Evolutionary conservation across 1,140 invertebrate species (phyloP), one percentile per base, ranked within the genome.

Genomic region (Pteromalus puparum): DNA sequence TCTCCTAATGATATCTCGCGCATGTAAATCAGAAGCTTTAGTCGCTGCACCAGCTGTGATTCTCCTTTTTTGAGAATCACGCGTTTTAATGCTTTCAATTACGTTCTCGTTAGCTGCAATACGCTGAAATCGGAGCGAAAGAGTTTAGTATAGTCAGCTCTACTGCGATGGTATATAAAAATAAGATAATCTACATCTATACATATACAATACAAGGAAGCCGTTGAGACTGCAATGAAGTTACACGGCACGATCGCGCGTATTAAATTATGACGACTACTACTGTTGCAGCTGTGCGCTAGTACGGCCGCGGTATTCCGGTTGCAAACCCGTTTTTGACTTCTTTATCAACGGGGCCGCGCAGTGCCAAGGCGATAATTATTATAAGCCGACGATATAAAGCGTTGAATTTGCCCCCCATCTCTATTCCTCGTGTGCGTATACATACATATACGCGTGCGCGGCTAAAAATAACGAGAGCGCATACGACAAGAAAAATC

Each of bases 1-100:
- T 53, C 80, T 46, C 53, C 26, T 76, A 65, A 82, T 82, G 81
- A 38, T 76, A 82, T 82, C 72, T 38, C 21, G 53, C 53, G 18
- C 53, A 79, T 79, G 53, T 68, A 68, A 79, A 61, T 79, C 18
- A 61, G 53, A 21, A 61, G 18, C 18, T 61, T 61, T 61, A 61
- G 53, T 7, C 53, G 18, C 1, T 61, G 53, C 53, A 21, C 13
- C 74, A 28, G 1, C 13, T 30, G 5, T 13, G 21, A 77, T 61
- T 77, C 26, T 30, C 53, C 53, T 61, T 61, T 61, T 61, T 21
- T n/a, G 53, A 61, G 6, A 61, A 61, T 61, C 53, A 61, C 53
- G 53, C 53, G 53, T 21, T 61, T 61, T 61, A 61, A 61, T n/a
- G 21, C 21, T 61, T 61, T 61, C 53, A 61, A n/a, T 61, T 61